Conservation (phyloP, 2,888 invertebrate genomes). For the Melanchra persicariae region DNA sequence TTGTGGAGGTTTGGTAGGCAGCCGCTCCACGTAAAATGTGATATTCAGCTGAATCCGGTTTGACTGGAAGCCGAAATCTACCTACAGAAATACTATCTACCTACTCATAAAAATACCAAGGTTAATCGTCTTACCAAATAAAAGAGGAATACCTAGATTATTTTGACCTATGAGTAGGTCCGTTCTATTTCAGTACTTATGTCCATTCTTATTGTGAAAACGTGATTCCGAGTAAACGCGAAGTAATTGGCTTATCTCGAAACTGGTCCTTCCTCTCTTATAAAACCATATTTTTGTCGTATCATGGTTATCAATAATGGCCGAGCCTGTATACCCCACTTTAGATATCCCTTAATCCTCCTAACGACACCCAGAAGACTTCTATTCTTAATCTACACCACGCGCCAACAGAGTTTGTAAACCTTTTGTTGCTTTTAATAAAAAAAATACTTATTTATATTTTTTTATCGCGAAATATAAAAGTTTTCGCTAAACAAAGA, state of each 20-base stretch:
- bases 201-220: background rate
- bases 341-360: conserved; percentile 19
- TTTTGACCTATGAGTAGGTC: background rate
- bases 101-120: background rate
- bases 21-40: no score
- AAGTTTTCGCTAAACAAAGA: conserved; percentile 63
- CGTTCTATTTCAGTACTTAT: background rate
- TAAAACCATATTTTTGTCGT: conserved; percentile 24
- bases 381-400: conserved; percentile 19
- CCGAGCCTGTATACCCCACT: background rate
- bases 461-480: conserved; percentile 48
- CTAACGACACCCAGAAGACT: conserved; percentile 14
- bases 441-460: conserved; percentile 48
- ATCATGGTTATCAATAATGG: conserved; percentile 51
- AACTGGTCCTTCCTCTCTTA: background rate
- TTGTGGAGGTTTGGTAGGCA: no score
- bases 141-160: background rate
- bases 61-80: no score
- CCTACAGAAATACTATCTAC: background rate
- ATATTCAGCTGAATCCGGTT: no score
- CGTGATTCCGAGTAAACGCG: background rate
- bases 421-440: conserved; percentile 32
- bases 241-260: conserved; percentile 16
- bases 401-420: conserved; percentile 22
- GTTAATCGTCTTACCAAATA: background rate